These are phyloP conservation scores for Panagrolaimus sp. DNA, from an alignment of 1,140 invertebrate genomes.

Conservation along the genomic window DNA sequence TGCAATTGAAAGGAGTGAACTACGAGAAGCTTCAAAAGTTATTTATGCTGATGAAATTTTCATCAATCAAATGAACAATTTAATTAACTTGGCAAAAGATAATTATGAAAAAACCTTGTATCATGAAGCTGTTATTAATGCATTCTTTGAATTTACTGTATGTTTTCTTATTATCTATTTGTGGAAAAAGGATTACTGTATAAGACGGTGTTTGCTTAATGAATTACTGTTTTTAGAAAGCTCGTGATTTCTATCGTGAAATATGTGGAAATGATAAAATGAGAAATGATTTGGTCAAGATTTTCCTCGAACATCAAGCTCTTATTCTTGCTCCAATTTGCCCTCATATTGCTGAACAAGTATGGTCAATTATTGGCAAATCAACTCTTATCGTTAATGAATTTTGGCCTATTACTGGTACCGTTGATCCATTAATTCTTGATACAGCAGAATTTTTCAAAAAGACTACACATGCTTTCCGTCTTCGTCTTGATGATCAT, in stretches of 20 bases:
- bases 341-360: constrained; percentile 86
- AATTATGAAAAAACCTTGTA: constrained; percentile 82
- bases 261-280: constrained; percentile 67
- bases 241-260: constrained; percentile 85
- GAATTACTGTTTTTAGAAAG: constrained; percentile 60
- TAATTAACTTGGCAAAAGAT: constrained; percentile 75
- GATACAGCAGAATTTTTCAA: constrained; percentile 79
- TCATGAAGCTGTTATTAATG: constrained; percentile 85
- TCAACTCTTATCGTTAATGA: constrained; percentile 68
- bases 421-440: constrained; percentile 72
- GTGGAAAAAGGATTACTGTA: too few species aligned
- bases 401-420: constrained; percentile 71
- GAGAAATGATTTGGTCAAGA: constrained; percentile 71
- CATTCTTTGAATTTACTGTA: constrained; percentile 77
- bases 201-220: too few species aligned
- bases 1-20: constrained; percentile 61
- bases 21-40: constrained; percentile 63
- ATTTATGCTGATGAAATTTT: constrained; percentile 89
- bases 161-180: too few species aligned
- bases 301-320: constrained; percentile 81
- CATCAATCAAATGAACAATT: constrained; percentile 80
- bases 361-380: constrained; percentile 67
- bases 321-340: constrained; percentile 85
- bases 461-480: constrained; percentile 81
- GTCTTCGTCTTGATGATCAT: constrained; percentile 73